Conservation (phyloP, 2,888 invertebrate species). For the Acanthococcus lagerstroemiae region DNA sequence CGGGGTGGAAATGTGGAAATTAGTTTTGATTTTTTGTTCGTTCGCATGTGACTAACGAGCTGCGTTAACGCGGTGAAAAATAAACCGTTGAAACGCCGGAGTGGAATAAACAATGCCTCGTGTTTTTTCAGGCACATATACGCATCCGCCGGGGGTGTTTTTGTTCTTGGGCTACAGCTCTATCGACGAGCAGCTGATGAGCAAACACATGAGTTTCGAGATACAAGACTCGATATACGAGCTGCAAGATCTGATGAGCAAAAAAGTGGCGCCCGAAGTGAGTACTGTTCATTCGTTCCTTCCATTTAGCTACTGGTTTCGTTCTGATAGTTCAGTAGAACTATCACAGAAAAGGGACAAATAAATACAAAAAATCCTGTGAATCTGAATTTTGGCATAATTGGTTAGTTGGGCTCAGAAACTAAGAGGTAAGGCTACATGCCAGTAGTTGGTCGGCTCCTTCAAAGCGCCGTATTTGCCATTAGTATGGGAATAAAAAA, state of each 20-base stretch:
- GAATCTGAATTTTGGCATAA: too few relatives aligned
- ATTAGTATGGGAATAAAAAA: too few relatives aligned
- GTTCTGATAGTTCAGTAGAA: too few relatives aligned
- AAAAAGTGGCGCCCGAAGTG: constrained; percentile 36
- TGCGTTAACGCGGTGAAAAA: background rate
- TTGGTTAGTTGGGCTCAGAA: too few relatives aligned
- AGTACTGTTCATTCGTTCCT: too few relatives aligned
- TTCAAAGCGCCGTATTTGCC: too few relatives aligned
- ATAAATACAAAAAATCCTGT: too few relatives aligned
- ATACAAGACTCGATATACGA: constrained; percentile 75
- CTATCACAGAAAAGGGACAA: too few relatives aligned
- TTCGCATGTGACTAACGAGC: background rate
- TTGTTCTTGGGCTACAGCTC: constrained; percentile 81
- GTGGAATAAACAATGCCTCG: background rate
- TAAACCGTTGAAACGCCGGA: background rate
- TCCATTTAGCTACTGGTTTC: too few relatives aligned
- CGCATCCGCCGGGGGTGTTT: constrained; percentile 73
- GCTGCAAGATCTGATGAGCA: constrained; percentile 61
- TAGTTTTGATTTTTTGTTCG: background rate
- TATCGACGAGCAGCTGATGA: constrained; percentile 71
- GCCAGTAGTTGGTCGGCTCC: too few relatives aligned
- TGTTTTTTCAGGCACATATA: constrained; percentile 54
- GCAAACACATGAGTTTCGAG: constrained; percentile 63
- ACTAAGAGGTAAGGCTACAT: too few relatives aligned
- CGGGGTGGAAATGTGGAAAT: background rate